Evolutionary conservation across 37 sponge, comb jelly and placozoan genomes (phyloP).

Genomic region (Geodia barretti): DNA sequence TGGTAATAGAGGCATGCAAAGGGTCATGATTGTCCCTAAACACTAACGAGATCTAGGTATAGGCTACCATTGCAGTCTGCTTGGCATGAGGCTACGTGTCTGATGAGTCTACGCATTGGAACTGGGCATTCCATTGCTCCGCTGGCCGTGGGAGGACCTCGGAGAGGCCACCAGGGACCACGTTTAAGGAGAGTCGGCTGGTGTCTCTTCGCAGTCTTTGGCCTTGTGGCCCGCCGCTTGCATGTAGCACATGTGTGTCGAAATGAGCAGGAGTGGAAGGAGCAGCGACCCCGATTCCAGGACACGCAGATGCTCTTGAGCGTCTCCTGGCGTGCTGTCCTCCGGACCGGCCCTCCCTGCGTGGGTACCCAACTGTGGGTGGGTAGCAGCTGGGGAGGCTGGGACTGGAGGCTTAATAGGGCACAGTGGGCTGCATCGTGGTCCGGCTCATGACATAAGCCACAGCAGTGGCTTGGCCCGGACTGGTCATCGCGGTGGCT

Average conservation of each 20-base stretch:
- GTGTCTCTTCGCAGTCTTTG: neutral
- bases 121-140: no score
- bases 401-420: neutral
- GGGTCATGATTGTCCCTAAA: no score
- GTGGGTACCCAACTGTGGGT: neutral
- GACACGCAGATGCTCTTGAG: no score
- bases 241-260: neutral
- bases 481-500: neutral
- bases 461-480: neutral
- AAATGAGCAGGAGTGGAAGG: neutral
- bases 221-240: neutral
- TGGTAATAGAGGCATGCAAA: no score
- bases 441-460: neutral
- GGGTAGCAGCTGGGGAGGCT: neutral
- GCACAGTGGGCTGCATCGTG: neutral
- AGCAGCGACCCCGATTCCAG: neutral
- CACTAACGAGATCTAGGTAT: no score
- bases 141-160: no score
- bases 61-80: neutral
- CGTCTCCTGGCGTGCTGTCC: neutral
- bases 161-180: neutral
- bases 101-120: no score
- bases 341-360: neutral
- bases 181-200: neutral
- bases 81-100: no score